Conservation (phyloP, 2,888 invertebrate genomes). For the Torymus aiolomorphi region DNA sequence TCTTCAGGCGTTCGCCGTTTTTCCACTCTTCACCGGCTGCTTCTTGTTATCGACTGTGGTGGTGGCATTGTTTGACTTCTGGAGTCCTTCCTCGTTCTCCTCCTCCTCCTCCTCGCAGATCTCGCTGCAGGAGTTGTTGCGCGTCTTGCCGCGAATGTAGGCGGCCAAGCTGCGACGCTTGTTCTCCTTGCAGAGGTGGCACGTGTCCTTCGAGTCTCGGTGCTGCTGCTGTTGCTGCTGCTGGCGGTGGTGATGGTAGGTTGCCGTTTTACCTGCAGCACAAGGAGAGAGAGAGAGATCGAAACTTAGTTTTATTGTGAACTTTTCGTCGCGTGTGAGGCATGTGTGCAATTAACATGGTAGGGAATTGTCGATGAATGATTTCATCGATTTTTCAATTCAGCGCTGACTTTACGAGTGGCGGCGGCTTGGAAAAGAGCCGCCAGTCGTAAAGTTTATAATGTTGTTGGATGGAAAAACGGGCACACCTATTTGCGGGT, state of each 20-base stretch:
- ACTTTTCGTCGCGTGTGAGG: no score
- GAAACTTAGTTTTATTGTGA: no score
- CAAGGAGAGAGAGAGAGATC: no score
- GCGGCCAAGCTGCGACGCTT: constrained; percentile 77
- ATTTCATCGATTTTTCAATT: no score
- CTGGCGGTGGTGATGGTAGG: constrained; percentile 64
- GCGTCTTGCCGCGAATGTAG: constrained; percentile 77
- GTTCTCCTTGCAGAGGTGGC: constrained; percentile 78
- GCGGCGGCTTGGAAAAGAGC: no score
- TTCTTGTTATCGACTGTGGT: constrained; percentile 7
- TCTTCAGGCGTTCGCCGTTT: constrained; percentile 23
- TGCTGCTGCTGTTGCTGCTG: constrained; percentile 70
- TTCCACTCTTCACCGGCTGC: no score
- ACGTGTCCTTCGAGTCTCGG: constrained; percentile 73
- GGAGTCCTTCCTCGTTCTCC: constrained; percentile 71
- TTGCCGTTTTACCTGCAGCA: constrained; percentile 63
- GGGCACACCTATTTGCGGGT: no score
- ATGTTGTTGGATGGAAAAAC: no score
- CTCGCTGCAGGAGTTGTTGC: constrained; percentile 76
- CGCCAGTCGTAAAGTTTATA: no score
- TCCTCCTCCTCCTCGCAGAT: constrained; percentile 77
- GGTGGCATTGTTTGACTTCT: constrained; percentile 47
- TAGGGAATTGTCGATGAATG: no score
- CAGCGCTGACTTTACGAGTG: no score
- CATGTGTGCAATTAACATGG: no score